Conservation (phyloP, 2,113 vertebrate genomes). For the Pseudolaguvia tuberculata region DNA sequence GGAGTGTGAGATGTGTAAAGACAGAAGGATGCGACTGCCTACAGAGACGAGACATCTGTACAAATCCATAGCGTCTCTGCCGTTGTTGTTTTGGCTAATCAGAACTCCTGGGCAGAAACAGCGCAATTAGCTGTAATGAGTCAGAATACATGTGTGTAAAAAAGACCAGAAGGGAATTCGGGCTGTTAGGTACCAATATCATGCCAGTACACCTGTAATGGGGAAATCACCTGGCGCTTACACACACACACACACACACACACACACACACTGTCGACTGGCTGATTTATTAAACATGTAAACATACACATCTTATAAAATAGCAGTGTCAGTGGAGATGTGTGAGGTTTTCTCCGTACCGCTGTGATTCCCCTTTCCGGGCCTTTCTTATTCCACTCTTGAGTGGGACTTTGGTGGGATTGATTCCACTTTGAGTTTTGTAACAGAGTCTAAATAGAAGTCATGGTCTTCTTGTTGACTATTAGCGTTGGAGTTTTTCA, state of each 20-base stretch:
- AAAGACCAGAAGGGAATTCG: background rate
- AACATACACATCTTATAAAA: background rate
- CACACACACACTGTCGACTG: background rate
- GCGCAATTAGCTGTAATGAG: conserved; percentile 41
- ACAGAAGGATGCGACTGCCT: conserved; percentile 13
- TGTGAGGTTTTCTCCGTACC: background rate
- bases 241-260: no score
- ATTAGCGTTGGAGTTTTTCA: conserved; percentile 16
- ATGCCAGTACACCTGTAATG: conserved; percentile 18
- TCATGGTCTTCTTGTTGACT: background rate
- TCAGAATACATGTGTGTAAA: background rate
- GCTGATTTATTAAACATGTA: conserved; percentile 26
- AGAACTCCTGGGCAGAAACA: conserved; percentile 39
- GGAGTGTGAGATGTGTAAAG: background rate
- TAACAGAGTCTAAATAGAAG: conserved; percentile 15
- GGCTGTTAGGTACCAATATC: background rate
- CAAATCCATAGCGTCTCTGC: conserved; percentile 35
- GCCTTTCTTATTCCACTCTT: background rate
- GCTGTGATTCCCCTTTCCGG: background rate
- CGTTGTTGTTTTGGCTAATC: conserved; percentile 53
- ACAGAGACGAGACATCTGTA: conserved; percentile 31
- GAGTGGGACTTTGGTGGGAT: background rate
- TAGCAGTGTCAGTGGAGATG: background rate
- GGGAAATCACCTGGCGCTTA: conserved; percentile 31
- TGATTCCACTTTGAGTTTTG: background rate